Base-by-base conservation (phyloP, 2,888 invertebrate species). In the Apodemia zela region DNA sequence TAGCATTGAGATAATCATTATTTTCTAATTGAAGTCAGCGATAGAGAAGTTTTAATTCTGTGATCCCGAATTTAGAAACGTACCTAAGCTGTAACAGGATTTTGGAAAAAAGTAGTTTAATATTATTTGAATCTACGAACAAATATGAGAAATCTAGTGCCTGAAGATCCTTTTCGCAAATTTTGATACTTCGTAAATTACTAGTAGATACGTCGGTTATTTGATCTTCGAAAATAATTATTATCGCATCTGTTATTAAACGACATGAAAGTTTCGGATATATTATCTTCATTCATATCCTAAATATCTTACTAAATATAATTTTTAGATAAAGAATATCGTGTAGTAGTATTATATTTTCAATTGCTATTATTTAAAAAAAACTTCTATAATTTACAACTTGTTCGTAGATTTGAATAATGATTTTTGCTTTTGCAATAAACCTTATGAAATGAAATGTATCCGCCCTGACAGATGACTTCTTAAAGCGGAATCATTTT, bases 391-490 rank as follows among this genome's bases (percentile, higher is more conserved):
- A 8, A 33, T 33, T 33, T 33, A 38, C 13, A 38, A 51, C n/a
- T 51, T 51, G 51, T 51, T 51, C 51, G 18, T 54, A 25, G 54
- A 54, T 54, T 3, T 21, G 4, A 25, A 21, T 25, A 25, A 25
- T 6, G 13, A 38, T 25, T 7, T 18, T 66, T 60, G 68, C 54
- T 62, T 51, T 61, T 66, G 63, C 62, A 67, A 67, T 66, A 60
- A 62, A 67, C 68, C 68, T 69, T 68, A 68, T 65, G 65, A 67
- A 65, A 35, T 65, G 67, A 66, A 67, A 72, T 69, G 66, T 67
- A 71, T 72, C 71, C 71, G 71, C 71, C 71, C 70, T 70, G 61
- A 65, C 66, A 69, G 69, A 71, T 72, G 67, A 70, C 69, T 72
- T 69, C 21, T 54, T 15, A 71, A 66, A 59, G 69, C 70, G 69